Evolutionary conservation across 1,140 invertebrate genomes (phyloP), one percentile per base, ranked within the genome.

Genomic region (Drosophila ironensis): DNA sequence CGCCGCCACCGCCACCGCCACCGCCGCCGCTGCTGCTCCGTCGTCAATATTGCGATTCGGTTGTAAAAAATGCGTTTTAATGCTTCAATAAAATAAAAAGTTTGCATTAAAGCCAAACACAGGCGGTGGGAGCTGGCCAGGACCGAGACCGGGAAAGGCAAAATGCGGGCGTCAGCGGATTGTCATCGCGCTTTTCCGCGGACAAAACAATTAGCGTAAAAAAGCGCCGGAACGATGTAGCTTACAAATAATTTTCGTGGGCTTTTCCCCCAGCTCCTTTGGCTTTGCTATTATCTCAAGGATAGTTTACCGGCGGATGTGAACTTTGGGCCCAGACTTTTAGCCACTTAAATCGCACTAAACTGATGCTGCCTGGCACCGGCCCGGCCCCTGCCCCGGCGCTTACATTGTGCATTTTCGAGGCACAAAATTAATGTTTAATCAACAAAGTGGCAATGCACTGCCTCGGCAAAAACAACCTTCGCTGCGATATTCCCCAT

Each of bases 31-130:
- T 42, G 47, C 40, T 24, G 20, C 35, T 35, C 14, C 46, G 24
- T 77, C 80, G 73, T 68, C 71, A 82, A 82, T 82, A 82, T 84
- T 74, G 73, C 78, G 75, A 76, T 78, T 78, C 60, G 72, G 87
- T 71, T 87, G 75, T 88, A 77, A 88, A 82, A 75, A 88, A 87
- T 89, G 82, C 82, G 75, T 87, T 89, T 89, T 89, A 89, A 89
- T 89, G 87, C 78, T 78, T 66, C 87, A 88, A 87, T 89, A 89
- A 89, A 89, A 89, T 81, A 84, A 81, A 82, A 88, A 87, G 78
- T 88, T 88, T 77, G 61, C 75, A 84, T 81, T 88, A 76, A 87
- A 73, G 48, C 22, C 48, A n/a, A n/a, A n/a, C n/a, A n/a, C n/a
- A n/a, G 24, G 47, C 11, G n/a, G 3, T 27, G 27, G 22, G 17